phyloP scores from a whole-genome alignment of 2,797 vertebrate species.

The Chelonia mydas region DNA sequence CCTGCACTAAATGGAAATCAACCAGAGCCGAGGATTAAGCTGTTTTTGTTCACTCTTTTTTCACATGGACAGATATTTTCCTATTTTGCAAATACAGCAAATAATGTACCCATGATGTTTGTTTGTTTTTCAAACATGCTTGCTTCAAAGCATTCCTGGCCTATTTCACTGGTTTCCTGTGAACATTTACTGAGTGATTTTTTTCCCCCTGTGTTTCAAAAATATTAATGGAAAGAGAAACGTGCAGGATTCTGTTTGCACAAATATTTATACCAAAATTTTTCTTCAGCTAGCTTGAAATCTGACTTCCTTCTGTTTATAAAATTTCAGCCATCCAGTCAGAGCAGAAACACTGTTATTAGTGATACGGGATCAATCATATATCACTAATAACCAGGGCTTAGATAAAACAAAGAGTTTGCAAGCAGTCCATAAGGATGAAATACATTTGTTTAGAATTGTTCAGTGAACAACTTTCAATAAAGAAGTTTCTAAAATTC shows the following conservation, averaged over 20 bases:
- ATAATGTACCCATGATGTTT: constrained; percentile 30
- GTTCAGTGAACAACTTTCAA: neutral
- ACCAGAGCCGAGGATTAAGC: neutral
- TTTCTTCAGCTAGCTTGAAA: neutral
- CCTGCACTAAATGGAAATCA: neutral
- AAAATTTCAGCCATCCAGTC: neutral
- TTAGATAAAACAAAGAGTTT: neutral
- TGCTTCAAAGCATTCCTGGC: constrained; percentile 53
- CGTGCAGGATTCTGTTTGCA: neutral
- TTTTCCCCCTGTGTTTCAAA: constrained; percentile 29
- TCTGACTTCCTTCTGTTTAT: neutral
- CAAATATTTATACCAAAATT: neutral
- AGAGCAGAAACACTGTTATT: neutral
- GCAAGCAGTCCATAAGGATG: neutral
- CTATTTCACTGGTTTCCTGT: constrained; percentile 46
- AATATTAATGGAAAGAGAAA: neutral
- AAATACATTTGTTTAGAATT: neutral
- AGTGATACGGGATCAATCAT: neutral
- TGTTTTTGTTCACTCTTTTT: constrained; percentile 31
- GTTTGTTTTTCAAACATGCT: constrained; percentile 59
- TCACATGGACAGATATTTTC: constrained; percentile 26
- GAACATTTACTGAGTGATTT: neutral
- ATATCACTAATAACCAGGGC: neutral
- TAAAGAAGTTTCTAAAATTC: neutral
- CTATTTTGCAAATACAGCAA: constrained; percentile 58